Evolutionary conservation across 2,888 invertebrate genomes (phyloP).

Genomic region (Sinopyrophorus schimmeli): DNA sequence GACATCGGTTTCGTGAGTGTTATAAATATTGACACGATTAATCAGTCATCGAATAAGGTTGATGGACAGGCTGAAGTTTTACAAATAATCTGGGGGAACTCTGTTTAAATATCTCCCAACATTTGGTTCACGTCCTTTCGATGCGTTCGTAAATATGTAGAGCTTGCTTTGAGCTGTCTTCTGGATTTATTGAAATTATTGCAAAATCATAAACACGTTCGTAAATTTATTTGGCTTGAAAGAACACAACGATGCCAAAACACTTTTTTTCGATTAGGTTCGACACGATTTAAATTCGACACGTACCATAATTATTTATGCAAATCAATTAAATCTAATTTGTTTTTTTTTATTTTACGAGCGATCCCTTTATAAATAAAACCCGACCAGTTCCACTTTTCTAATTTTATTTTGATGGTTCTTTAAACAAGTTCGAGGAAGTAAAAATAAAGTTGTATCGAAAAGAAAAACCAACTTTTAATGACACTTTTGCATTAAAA

Average conservation of each 20-base stretch:
- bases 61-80: slow-evolving; percentile 45
- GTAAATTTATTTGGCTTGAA: slow-evolving; percentile 22
- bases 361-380: no score
- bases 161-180: slow-evolving; percentile 34
- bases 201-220: slow-evolving; percentile 36
- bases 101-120: slow-evolving; percentile 30
- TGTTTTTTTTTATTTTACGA: no score
- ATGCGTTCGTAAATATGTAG: slow-evolving; percentile 39
- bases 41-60: slow-evolving; percentile 47
- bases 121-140: slow-evolving; percentile 41
- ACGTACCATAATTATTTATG: slow-evolving; percentile 8
- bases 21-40: slow-evolving; percentile 56
- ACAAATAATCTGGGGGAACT: slow-evolving; percentile 40
- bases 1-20: slow-evolving; percentile 46
- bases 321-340: slow-evolving; percentile 1
- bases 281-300: slow-evolving; percentile 11
- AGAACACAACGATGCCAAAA: slow-evolving; percentile 14
- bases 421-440: background rate
- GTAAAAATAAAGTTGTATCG: background rate
- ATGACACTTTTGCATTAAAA: no score
- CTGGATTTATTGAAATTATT: slow-evolving; percentile 39
- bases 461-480: background rate
- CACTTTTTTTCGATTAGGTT: slow-evolving; percentile 10
- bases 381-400: no score
- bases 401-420: background rate